Evolutionary conservation across 2,888 invertebrate genomes (phyloP), one percentile per base, ranked within the genome.

Genomic region (Automeris io): DNA sequence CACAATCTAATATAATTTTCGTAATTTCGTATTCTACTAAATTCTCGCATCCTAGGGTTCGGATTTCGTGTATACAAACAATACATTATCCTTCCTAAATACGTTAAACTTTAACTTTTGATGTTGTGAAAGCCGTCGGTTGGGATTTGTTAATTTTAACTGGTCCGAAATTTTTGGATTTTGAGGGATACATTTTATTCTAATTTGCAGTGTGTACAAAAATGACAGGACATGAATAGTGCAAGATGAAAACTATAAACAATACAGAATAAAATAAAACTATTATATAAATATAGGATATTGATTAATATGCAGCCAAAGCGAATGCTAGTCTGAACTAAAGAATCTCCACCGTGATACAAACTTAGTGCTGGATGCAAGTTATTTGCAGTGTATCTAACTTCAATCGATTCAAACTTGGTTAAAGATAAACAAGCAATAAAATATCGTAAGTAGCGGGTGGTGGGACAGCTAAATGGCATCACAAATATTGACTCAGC

Each of bases 401-500:
- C 21, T 39, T 39, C 26, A 39, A 39, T 29, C 33, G 33, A 33
- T 29, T 16, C 21, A 25, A 39, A 39, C 22, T 34, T 11, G 19
- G 21, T 33, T 33, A 13, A 49, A 57, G 57, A 61, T 60, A 62
- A 58, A 52, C 53, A 49, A 53, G 56, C 61, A 64, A 72, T 69
- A 61, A 69, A 74, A 67, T 66, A 66, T 59, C 47, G 54, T 51
- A 57, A 62, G 64, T 57, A 57, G 58, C 49, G 49, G 53, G 52
- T 49, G 56, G 54, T 52, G 54, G 64, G 67, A 70, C 70, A 68
- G 65, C 65, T 70, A 76, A 75, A 75, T 73, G 69, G 72, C 72
- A 70, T 71, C 71, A 69, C 77, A 79, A 81, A 81, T 80, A 81
- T 78, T 78, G 78, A 79, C 73, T 77, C 61, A 63, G 72, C 62